Base-by-base conservation (phyloP, 2,797 vertebrate genomes). In the Myiotriccus ornatus region DNA sequence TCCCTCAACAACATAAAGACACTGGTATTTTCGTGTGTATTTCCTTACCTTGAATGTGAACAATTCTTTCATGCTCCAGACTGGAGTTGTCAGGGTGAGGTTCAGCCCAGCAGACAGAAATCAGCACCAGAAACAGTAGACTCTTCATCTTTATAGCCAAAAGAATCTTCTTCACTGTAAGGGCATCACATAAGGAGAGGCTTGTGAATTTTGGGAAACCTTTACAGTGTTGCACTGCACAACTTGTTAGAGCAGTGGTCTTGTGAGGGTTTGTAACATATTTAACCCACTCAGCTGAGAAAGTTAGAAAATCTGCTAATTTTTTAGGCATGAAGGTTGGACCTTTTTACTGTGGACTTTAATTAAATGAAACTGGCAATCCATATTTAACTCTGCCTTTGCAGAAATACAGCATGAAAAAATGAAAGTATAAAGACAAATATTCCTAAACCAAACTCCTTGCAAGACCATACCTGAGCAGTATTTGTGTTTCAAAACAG, bases 1-100 rank as follows among this genome's bases (percentile, higher is more conserved):
- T 96, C 52, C 53, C 62, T 49, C 75, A 86, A 82, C 35, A 80
- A 81, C 35, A 86, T 81, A 49, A 41, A 94, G 70, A 89, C 74
- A 90, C 7, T 78, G 24, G 19, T 41, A 84, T 86, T 95, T 92
- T 82, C 60, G 84, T 46, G 69, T 6, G 5, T 64, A 59, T 88
- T 97, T 96, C 91, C 98, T 98, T 99, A 99, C 99, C 99, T 98
- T 98, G 98, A 93, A 99, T 98, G 75, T 99, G 99, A 97, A 99
- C 63, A 89, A 98, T 99, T 96, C 98, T 98, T 84, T 98, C 98
- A 91, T 97, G 97, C 80, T 98, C 98, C 97, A 98, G 96, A 89
- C 97, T 98, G 92, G 97, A 98, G 75, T 96, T 98, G 90, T 94
- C 79, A 89, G 98, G 97, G 78, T 98, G 97, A 94, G 97, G 98